Evolutionary conservation across 2,113 vertebrate species (phyloP), one percentile per base, ranked within the genome.

Genomic region (Ursus arctos): DNA sequence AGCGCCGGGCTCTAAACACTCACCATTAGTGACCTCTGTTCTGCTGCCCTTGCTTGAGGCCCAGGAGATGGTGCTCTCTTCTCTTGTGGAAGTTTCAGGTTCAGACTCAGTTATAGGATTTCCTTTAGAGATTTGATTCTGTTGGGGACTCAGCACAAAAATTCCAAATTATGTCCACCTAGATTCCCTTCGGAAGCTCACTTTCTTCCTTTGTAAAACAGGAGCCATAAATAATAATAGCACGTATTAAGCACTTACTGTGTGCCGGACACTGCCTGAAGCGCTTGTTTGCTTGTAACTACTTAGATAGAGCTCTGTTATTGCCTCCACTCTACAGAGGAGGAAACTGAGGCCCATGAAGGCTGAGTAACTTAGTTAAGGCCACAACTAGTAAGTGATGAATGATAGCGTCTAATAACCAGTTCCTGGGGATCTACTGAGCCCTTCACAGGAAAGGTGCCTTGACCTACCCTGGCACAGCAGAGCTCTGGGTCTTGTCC

Each of bases 121-220:
- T 57, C 76, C 80, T 89, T 76, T 33, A 65, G 80, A 77, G 49
- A 63, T 51, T 67, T 89, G 49, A 91, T 63, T 61, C 90, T 21
- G 43, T 22, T 22, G 49, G 47, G 51, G 22, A 82, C 57, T 71
- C 40, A 12, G 65, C 33, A 71, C n/a, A 59, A 31, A 94, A 80
- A n/a, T 55, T 94, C 85, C 81, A 87, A 77, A 84, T 74, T 24
- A 16, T 47, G 18, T 72, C 59, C 85, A 79, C n/a, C 76, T 11
- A n/a, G 26, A 31, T 91, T 95, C 67, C 47, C 72, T 91, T 83
- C 91, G 55, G 84, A 94, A 91, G 57, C 69, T 80, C 43, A 31
- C 14, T 36, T 76, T 95, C 93, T 94, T 96, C 69, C 57, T 49
- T 59, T 91, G 80, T 91, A n/a, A 90, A 72, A 67, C 4, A 24